These are phyloP conservation scores for Grammomys surdaster DNA, from an alignment of 2,113 vertebrate genomes.

Conservation along the genomic window DNA sequence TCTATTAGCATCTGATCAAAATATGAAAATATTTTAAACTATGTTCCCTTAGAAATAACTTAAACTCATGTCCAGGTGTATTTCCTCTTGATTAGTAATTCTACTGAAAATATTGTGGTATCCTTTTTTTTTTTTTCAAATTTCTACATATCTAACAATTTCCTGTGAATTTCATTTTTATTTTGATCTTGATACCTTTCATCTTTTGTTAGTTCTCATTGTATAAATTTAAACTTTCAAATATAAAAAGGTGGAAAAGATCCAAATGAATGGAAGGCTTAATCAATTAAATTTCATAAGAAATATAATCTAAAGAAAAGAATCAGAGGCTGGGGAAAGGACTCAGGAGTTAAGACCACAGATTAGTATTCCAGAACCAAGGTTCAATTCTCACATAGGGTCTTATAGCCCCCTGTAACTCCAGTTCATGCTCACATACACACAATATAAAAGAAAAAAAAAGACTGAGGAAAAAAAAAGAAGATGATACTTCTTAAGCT, in stretches of 20 bases:
- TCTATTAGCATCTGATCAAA: neutral
- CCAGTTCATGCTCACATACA: neutral
- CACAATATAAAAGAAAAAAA: neutral
- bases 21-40: neutral
- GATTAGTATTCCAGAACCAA: neutral
- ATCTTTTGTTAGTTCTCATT: neutral
- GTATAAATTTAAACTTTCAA: neutral
- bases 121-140: neutral
- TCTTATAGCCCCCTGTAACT: neutral
- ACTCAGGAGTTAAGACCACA: neutral
- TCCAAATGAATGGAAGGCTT: neutral
- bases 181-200: neutral
- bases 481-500: neutral
- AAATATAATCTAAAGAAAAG: neutral
- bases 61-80: neutral
- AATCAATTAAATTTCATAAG: neutral
- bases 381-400: neutral
- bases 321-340: neutral
- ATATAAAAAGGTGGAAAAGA: neutral
- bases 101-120: neutral
- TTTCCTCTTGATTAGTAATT: neutral
- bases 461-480: neutral
- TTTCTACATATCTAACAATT: neutral
- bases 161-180: neutral
- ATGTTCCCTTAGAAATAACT: neutral